Base-by-base conservation (phyloP, 1,140 invertebrate genomes). In the Dendrolimus kikuchii region DNA sequence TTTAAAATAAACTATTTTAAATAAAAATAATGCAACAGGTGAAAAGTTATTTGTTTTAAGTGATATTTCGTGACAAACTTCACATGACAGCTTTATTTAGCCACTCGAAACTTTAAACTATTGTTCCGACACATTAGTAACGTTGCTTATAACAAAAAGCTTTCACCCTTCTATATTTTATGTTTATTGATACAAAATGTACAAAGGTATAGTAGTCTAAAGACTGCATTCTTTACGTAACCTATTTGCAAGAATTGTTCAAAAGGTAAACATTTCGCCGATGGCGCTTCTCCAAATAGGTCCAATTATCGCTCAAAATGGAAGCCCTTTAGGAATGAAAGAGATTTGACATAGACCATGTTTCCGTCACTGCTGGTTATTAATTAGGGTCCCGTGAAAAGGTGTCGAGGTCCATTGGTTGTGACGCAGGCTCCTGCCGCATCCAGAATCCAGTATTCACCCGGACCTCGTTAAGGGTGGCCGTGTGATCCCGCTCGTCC, bases 361-460 rank as follows among this genome's bases (percentile, higher is more conserved):
- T 77, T 64, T 64, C 56, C 63, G 69, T 75, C 69, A 74, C 64
- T 63, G 66, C 67, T 65, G 65, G 67, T 74, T 73, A 83, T 83
- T 78, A 80, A 83, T 81, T 77, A 77, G 76, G 74, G 77, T 73
- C 68, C 73, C 73, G 60, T 71, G 80, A 78, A 77, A 77, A 81
- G 76, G 77, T 77, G 79, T 69, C 71, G 66, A 66, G 76, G 72
- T 75, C 71, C 74, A 74, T 63, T 52, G 60, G 66, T 60, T 68
- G 62, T 81, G 80, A 83, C 80, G 80, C 77, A 83, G 74, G 65
- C 77, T 80, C 77, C 77, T 80, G 80, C 75, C 62, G 78, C 75
- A 79, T 53, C 67, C 53, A 59, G 52, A 52, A 53, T 52, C 59
- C 77, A 81, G 80, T 83, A 65, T 64, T 66, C 71, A 72, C 70